Evolutionary conservation across 64 coral and sea anemone species (phyloP).

Genomic region (Stichodactyla mertensii): DNA sequence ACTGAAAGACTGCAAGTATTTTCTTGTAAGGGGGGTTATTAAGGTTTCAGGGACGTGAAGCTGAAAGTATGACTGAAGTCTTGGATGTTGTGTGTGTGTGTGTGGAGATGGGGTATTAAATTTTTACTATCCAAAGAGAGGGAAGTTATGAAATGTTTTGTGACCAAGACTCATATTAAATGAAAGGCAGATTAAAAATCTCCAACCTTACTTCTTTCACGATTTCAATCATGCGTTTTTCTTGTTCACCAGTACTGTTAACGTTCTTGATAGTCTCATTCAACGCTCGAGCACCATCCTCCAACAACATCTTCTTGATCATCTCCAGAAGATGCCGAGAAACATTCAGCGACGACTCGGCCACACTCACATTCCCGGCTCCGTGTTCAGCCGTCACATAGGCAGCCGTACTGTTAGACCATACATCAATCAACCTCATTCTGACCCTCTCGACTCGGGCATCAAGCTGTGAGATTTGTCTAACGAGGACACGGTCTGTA

Average conservation of each 20-base stretch:
- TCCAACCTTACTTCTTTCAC: slow-evolving; percentile 44
- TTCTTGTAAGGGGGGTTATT: too few species aligned
- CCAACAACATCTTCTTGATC: slow-evolving; percentile 31
- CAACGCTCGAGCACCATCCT: slow-evolving; percentile 29
- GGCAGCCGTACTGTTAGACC: slow-evolving; percentile 25
- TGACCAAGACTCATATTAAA: too few species aligned
- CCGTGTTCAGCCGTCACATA: slow-evolving; percentile 32
- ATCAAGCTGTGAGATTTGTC: not conserved
- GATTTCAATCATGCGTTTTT: slow-evolving; percentile 56
- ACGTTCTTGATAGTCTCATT: slow-evolving; percentile 55
- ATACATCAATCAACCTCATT: slow-evolving; percentile 34
- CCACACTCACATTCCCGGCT: slow-evolving; percentile 38
- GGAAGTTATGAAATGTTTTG: too few species aligned
- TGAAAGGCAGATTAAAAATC: not conserved
- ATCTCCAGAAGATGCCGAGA: slow-evolving; percentile 52
- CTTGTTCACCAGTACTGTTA: slow-evolving; percentile 63
- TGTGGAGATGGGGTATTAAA: too few species aligned
- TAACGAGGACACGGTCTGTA: slow-evolving; percentile 32
- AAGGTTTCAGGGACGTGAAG: too few species aligned
- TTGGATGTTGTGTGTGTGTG: too few species aligned
- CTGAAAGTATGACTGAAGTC: too few species aligned
- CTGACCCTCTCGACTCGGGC: slow-evolving; percentile 40
- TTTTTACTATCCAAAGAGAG: too few species aligned
- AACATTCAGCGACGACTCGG: slow-evolving; percentile 69
- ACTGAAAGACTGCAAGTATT: too few species aligned